Evolutionary conservation across 2,113 vertebrate species (phyloP).

Genomic region (Podiceps cristatus): DNA sequence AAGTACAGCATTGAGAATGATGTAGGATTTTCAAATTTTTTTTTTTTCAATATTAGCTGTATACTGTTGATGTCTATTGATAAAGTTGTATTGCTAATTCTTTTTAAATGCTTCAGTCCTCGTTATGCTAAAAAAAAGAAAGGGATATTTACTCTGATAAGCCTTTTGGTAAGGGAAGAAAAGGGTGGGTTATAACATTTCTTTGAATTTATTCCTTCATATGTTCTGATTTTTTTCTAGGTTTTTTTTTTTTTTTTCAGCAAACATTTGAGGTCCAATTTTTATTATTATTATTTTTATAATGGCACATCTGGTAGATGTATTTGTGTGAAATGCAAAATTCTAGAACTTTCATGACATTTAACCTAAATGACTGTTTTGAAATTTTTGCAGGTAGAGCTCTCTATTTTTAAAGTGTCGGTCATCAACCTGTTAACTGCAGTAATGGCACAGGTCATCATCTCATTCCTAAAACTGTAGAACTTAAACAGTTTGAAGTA

Average conservation of each 20-base stretch:
- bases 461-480: neutral
- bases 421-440: neutral
- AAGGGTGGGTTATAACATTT: neutral
- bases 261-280: neutral
- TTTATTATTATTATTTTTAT: neutral
- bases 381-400: neutral
- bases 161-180: neutral
- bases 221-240: neutral
- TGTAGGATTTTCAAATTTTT: neutral
- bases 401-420: neutral
- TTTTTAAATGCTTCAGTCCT: neutral
- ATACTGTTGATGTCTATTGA: neutral
- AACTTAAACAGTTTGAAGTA: neutral
- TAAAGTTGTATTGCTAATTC: neutral
- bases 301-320: neutral
- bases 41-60: neutral
- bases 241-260: neutral
- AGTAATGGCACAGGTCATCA: neutral
- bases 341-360: neutral
- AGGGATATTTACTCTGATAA: neutral
- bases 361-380: neutral
- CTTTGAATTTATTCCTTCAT: neutral
- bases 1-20: neutral
- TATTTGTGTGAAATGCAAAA: neutral
- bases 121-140: neutral